Base-by-base conservation (phyloP, 2,113 vertebrate species). In the Murina feae region DNA sequence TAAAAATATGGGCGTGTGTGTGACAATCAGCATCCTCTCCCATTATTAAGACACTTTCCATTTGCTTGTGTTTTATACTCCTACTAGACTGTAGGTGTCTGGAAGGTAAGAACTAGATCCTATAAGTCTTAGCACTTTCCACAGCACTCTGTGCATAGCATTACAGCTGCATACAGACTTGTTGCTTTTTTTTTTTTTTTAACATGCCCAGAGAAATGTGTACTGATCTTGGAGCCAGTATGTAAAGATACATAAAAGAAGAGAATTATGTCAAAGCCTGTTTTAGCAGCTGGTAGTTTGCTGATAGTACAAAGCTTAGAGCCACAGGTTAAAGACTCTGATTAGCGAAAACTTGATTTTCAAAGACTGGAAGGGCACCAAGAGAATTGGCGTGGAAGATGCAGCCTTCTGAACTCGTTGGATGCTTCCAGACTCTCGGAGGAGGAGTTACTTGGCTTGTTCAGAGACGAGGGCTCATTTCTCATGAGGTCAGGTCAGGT, bases 121-220 rank as follows among this genome's bases (percentile, higher is more conserved):
- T 72, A 25, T 68, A n/a, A 65, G 82, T 60, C 65, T 91, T 74
- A 35, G 49, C 32, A 66, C 32, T 37, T 30, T 18, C 66, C 30
- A 20, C 17, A n/a, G 39, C 35, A 32, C 21, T 18, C 49, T 1
- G 53, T 68, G 44, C 5, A 69, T 39, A 65, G 30, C 49, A 32
- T 65, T 90, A 68, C 68, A 49, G 42, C 55, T 89, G 89, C 63
- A 79, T 44, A 32, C 89, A 66, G 78, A 72, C 71, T 69, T 39
- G 25, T 83, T 35, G 18, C 74, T 96, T 90, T 35, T 30, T 75
- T 91, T 96, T 90, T 35, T 30, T 75, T 91, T 93, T 89, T 47
- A 75, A 78, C 8, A 47, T 39, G 23, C n/a, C 58, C 74, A 86
- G 51, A 79, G n/a, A 69, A 74, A 68, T 85, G 6, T 42, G 63